A percentile compares a stretch with the other conserved stretches of the same genome.
Evolutionary conservation across 1,140 invertebrate genomes (phyloP).

Genomic region (Teleogryllus occipitalis): DNA sequence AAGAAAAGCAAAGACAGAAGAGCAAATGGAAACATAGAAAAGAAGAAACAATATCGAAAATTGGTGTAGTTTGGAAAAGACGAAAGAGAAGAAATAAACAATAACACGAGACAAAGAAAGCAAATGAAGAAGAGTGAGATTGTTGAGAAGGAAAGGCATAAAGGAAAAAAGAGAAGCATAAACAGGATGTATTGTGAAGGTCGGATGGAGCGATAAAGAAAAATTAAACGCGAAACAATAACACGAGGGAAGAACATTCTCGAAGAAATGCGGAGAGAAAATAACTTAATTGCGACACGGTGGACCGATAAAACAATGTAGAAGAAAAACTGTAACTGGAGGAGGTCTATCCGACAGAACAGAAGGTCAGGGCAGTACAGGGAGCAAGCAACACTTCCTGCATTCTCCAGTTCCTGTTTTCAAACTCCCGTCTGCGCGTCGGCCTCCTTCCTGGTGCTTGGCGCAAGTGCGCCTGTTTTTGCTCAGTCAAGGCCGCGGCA

Average conservation of each 20-base stretch:
- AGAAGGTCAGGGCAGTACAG: too few species aligned
- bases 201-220: neutral
- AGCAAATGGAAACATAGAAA: neutral
- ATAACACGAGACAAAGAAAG: neutral
- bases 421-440: too few species aligned
- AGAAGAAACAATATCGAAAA: neutral
- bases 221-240: neutral
- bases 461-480: too few species aligned
- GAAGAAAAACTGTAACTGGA: slow-evolving; percentile 17
- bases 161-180: neutral
- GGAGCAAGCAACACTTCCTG: too few species aligned
- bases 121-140: neutral
- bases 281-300: neutral
- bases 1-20: neutral
- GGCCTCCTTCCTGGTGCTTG: too few species aligned
- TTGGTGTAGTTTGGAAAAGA: neutral
- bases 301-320: slow-evolving; percentile 8
- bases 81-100: neutral
- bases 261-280: neutral
- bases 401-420: too few species aligned
- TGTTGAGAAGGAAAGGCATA: neutral
- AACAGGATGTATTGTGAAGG: neutral
- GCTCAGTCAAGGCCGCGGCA: too few species aligned
- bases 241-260: neutral
- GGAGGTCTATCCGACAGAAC: too few species aligned